Base-by-base conservation (phyloP, 2,888 invertebrate species). In the Melinaea marsaeus region DNA sequence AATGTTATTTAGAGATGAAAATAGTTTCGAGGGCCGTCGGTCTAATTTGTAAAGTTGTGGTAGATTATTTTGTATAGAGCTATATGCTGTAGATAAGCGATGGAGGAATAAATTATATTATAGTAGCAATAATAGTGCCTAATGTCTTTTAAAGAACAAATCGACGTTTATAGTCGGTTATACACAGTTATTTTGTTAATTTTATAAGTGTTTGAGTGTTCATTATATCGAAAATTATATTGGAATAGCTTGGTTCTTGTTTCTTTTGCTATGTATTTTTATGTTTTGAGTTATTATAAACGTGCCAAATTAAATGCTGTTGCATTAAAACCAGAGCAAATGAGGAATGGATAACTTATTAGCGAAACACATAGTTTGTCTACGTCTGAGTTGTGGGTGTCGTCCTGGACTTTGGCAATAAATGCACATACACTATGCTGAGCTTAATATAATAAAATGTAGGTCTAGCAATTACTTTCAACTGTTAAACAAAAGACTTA, bases 71-170 rank as follows among this genome's bases (percentile, higher is more conserved):
- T 88, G 87, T 89, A 88, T 86, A 87, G 87, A 81, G 77, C 74
- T 77, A 79, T 81, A 79, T 81, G 88, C 88, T 89, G 87, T 90
- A 87, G 88, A 86, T 88, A 86, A 84, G 87, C 85, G 84, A 78
- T 74, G 70, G 72, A 74, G 61, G 66, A 78, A 79, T 85, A 85
- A 86, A 85, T 84, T 86, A 86, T 86, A 87, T 88, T 86, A 84
- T 87, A 82, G 83, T 90, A 90, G 90, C 89, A 90, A 90, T 90
- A 90, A 84, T 89, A 90, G 90, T 90, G 90, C 90, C 90, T 90
- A 82, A 83, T 77, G 79, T 90, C 88, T 90, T 89, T 79, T 79
- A 87, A 90, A 90, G 89, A 89, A 83, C 77, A 75, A 75, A 75
- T 79, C 80, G 77, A 79, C 79, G 70, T 70, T 71, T 72, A 79